Percentiles rank a stretch among this genome's conserved stretches.
These are phyloP conservation scores for Sardina pilchardus DNA, from an alignment of 2,113 vertebrate genomes.

Conservation along the genomic window DNA sequence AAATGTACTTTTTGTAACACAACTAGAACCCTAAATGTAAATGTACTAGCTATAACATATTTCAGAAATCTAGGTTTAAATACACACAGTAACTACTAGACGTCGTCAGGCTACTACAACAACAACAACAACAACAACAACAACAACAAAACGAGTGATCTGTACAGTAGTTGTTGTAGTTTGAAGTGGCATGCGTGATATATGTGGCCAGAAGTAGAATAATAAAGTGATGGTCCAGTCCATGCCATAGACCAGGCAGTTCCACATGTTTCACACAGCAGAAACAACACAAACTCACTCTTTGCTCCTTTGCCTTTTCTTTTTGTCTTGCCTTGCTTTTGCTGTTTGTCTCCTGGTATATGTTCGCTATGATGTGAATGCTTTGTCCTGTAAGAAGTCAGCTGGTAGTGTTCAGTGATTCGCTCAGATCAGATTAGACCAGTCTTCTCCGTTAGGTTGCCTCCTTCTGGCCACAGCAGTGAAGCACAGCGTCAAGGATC, in stretches of 20 bases:
- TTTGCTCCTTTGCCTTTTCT: neutral
- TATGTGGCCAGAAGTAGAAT: neutral
- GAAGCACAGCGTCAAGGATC: constrained; percentile 20
- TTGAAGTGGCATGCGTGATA: neutral
- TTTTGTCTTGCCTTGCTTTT: neutral
- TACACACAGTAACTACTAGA: too few species aligned
- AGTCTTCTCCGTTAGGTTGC: constrained; percentile 10
- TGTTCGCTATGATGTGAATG: neutral
- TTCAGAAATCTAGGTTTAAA: neutral
- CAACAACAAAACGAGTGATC: too few species aligned
- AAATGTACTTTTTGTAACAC: too few species aligned
- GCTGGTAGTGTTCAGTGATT: neutral
- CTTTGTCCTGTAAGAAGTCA: neutral
- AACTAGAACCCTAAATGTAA: too few species aligned
- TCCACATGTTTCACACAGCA: too few species aligned
- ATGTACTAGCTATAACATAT: neutral
- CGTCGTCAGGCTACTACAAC: too few species aligned
- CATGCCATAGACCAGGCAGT: too few species aligned
- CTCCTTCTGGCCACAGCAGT: constrained; percentile 31
- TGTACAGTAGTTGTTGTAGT: too few species aligned
- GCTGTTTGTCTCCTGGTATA: neutral
- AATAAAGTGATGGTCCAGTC: too few species aligned
- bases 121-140: too few species aligned
- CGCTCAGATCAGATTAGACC: neutral
- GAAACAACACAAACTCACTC: too few species aligned